Percentiles rank a stretch among this genome's conserved stretches.
Conservation (phyloP, 1,140 invertebrate species). For the Drosophila sucinea region DNA sequence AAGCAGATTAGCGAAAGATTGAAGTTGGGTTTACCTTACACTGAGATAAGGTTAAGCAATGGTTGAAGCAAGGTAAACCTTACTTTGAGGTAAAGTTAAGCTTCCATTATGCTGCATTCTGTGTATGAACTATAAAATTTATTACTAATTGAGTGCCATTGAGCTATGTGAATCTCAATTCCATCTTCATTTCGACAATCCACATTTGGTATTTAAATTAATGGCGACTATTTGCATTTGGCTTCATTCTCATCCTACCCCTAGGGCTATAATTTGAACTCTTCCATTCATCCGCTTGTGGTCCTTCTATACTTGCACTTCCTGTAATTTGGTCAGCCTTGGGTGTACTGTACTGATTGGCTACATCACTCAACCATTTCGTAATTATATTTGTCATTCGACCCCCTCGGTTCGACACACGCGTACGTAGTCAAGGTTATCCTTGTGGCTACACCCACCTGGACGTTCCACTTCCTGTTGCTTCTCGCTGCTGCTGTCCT, state of each 20-base stretch:
- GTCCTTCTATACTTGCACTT: conserved; percentile 3
- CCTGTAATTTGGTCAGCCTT: conserved; percentile 51
- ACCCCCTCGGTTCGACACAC: background rate
- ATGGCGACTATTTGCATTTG: conserved; percentile 29
- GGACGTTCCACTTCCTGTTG: conserved; percentile 76
- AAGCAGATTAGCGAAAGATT: no score
- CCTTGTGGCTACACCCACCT: conserved; percentile 58
- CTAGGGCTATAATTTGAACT: conserved; percentile 38
- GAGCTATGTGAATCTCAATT: background rate
- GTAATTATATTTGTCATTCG: conserved; percentile 35
- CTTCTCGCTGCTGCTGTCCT: conserved; percentile 67
- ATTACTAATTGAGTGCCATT: no score
- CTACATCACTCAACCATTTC: conserved; percentile 20
- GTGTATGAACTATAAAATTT: no score
- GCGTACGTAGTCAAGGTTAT: background rate
- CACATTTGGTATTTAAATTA: background rate
- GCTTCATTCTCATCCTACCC: conserved; percentile 29
- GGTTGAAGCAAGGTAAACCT: no score
- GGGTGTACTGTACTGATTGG: conserved; percentile 47
- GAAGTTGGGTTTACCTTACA: no score
- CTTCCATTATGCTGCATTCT: no score
- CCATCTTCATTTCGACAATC: background rate
- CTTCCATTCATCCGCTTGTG: conserved; percentile 6
- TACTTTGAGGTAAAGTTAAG: no score
- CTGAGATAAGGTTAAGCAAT: no score